Base-by-base conservation (phyloP, 2,797 vertebrate species). In the Leptatherina wallacei region DNA sequence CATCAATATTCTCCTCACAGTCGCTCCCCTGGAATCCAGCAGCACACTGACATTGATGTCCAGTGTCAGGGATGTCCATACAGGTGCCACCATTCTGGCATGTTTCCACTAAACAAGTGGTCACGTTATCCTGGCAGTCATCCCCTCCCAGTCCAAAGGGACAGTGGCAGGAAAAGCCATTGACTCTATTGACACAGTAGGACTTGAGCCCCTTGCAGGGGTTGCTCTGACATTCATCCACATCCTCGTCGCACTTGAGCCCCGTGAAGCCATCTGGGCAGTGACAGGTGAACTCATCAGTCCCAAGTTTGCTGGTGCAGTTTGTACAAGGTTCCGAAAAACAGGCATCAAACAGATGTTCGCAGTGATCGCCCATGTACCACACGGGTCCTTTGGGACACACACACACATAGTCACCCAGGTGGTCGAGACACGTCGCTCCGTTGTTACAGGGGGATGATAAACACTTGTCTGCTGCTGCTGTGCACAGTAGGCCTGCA, bases 21-120 rank as follows among this genome's bases (percentile, higher is more conserved):
- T 84, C 51, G 9, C 24, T 73, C 0, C 96, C 96, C 1, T 75
- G 67, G 70, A 93, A 95, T 16, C 96, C 96, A 1, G 85, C 82
- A 1, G 4, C 85, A 85, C 97, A 98, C 24, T 71, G 69, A 85
- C 97, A 98, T 56, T 33, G 47, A 69, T 67, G 93, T 0, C 88
- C 92, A 0, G 4, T 8, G 24, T 86, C 92, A 1, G 74, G 69
- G n/a, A 82, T 69, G 78, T 93, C 88, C 0, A 79, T 2, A 10
- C 97, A 98, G 1, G 88, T 92, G 61, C 91, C 96, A 0, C 95
- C 94, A 68, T 97, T 95, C 27, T 84, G 92, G 90, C 97, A 98
- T 4, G 92, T 94, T 12, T 88, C 89, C 52, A 87, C 75, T 3
- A 86, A 87, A 82, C 97, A 96, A 11, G 81, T 78, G 27, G 88